Evolutionary conservation across 2,113 vertebrate species (phyloP).

Genomic region (Neotoma lepida): DNA sequence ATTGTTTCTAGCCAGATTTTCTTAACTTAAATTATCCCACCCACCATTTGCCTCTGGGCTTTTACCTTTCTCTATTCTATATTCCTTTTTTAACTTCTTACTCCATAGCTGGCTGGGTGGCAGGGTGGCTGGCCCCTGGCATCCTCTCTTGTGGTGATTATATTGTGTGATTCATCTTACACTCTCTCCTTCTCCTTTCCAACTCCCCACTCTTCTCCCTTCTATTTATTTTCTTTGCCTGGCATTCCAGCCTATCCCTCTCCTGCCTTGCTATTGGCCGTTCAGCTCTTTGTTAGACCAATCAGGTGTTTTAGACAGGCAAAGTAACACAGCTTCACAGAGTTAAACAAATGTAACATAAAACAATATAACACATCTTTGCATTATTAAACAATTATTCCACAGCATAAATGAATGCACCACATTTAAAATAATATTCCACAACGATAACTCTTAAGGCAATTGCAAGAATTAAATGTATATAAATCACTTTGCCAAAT

Average conservation of each 20-base stretch:
- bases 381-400: background rate
- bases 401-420: background rate
- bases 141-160: too few relatives aligned
- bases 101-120: background rate
- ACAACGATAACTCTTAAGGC: background rate
- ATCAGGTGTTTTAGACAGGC: background rate
- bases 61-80: background rate
- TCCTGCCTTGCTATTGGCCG: background rate
- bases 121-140: background rate
- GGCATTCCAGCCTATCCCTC: background rate
- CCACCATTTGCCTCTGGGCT: background rate
- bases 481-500: slow-evolving; percentile 21
- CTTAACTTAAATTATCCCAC: background rate
- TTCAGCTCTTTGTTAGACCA: background rate
- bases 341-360: background rate
- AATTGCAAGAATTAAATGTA: background rate
- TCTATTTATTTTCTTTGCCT: background rate
- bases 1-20: background rate
- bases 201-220: background rate
- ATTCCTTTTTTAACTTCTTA: background rate
- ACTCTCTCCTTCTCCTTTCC: background rate
- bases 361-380: background rate
- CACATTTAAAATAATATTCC: background rate
- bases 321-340: background rate
- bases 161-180: too few relatives aligned